Evolutionary conservation across 2,113 vertebrate species (phyloP).

Genomic region (Hippopotamus amphibius): DNA sequence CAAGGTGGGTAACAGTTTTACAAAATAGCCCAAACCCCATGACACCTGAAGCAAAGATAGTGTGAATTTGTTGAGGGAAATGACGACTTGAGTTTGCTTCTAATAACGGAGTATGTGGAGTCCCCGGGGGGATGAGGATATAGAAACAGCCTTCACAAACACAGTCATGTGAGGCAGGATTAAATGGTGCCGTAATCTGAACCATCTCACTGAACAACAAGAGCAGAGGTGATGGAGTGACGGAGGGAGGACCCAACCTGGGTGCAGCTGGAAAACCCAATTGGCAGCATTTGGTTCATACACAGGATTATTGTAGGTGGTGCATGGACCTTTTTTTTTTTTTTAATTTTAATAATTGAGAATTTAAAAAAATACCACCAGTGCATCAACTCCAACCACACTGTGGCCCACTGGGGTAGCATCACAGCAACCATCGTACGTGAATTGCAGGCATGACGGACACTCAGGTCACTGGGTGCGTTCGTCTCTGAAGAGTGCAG

Average conservation of each 20-base stretch:
- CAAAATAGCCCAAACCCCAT: neutral
- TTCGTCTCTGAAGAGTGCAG: neutral
- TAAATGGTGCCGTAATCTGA: neutral
- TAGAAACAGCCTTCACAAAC: neutral
- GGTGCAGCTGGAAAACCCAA: neutral
- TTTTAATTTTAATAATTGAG: neutral
- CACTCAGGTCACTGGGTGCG: rapidly evolving
- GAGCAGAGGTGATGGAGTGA: neutral
- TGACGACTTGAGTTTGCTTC: neutral
- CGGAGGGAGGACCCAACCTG: too few relatives aligned
- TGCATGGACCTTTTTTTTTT: neutral
- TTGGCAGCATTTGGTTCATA: neutral
- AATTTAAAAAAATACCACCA: neutral
- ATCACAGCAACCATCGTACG: rapidly evolving
- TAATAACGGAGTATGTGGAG: neutral
- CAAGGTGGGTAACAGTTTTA: neutral
- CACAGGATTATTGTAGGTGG: neutral
- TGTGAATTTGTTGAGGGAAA: neutral
- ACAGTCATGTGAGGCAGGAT: neutral
- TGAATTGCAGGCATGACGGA: neutral
- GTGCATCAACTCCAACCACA: neutral
- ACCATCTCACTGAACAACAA: neutral
- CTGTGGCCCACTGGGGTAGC: neutral
- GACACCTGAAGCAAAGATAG: neutral
- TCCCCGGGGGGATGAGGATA: neutral